Evolutionary conservation across 37 sponge, comb jelly and placozoan species (phyloP), one percentile per base, ranked within the genome.

Genomic region (Lycopodina hypogea): DNA sequence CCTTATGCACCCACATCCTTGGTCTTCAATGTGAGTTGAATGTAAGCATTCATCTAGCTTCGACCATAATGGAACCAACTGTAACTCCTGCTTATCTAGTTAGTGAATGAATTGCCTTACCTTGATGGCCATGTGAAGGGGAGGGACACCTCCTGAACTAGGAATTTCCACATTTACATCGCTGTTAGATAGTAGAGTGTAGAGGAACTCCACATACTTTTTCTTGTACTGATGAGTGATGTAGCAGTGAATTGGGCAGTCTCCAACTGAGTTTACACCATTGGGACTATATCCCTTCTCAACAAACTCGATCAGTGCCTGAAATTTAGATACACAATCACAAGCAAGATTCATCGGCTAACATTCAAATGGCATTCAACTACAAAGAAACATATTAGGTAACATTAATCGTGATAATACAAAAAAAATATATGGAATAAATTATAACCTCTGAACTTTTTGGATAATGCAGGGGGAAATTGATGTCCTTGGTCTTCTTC

Each of bases 71-170:
- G n/a, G n/a, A n/a, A n/a, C n/a, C n/a, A n/a, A n/a, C n/a, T n/a
- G n/a, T n/a, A n/a, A n/a, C n/a, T n/a, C n/a, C n/a, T n/a, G n/a
- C n/a, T n/a, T n/a, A n/a, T n/a, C n/a, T n/a, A n/a, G n/a, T n/a
- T 18, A 59, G 40, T n/a, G 15, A 39, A 71, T 30, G 6, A 36
- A 36, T 36, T 3, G 68, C 12, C 37, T 28, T 69, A 73, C 75
- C 75, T 86, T 50, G 1, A 80, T 51, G 11, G 88, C 88, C 39
- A 87, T 3, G 52, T 81, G 88, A 0, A 87, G 70, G 3, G 82
- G 73, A 2, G 82, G 55, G 32, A 30, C 41, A 15, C 78, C 73
- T 48, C 42, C 33, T 1, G 38, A 12, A 35, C 59, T 61, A 17
- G 39, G 23, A 0, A 68, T 2, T 30, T 87, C 38, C 22, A 87